Conservation (phyloP, 2,113 vertebrate genomes). For the Coptodon rendalli region DNA sequence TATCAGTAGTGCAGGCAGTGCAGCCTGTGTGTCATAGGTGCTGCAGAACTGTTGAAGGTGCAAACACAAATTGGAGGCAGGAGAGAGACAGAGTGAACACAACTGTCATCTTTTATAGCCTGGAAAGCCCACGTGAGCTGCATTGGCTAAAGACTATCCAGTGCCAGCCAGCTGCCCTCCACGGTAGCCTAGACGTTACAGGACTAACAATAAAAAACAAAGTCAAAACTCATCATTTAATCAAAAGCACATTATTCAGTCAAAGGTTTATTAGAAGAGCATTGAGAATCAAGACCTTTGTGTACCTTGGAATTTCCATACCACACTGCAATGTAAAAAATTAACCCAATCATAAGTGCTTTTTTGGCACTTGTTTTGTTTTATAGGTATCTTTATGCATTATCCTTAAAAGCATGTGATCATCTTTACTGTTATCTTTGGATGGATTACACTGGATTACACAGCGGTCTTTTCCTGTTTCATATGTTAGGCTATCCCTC, state of each 20-base stretch:
- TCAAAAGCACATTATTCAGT: not conserved
- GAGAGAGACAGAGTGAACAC: not conserved
- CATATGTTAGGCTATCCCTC: not conserved
- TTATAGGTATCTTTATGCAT: not conserved
- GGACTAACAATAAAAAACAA: not conserved
- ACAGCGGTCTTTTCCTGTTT: not conserved
- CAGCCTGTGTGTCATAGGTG: not conserved
- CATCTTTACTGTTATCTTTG: not conserved
- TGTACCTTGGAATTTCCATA: not conserved
- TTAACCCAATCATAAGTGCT: not conserved
- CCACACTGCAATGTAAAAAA: not conserved
- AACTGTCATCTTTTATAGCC: not conserved
- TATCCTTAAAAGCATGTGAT: not conserved
- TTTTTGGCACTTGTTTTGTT: not conserved
- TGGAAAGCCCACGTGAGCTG: not conserved
- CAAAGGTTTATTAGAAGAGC: not conserved
- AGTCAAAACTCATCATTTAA: not conserved
- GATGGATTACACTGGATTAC: not conserved
- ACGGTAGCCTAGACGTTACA: not conserved
- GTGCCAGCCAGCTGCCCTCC: not conserved
- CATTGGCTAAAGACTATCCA: not conserved
- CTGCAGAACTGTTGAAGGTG: not conserved
- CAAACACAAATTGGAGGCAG: not conserved
- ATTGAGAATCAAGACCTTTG: not conserved
- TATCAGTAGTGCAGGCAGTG: not conserved